Evolutionary conservation across 1,140 invertebrate species (phyloP).

Genomic region (Globodera rostochiensis): DNA sequence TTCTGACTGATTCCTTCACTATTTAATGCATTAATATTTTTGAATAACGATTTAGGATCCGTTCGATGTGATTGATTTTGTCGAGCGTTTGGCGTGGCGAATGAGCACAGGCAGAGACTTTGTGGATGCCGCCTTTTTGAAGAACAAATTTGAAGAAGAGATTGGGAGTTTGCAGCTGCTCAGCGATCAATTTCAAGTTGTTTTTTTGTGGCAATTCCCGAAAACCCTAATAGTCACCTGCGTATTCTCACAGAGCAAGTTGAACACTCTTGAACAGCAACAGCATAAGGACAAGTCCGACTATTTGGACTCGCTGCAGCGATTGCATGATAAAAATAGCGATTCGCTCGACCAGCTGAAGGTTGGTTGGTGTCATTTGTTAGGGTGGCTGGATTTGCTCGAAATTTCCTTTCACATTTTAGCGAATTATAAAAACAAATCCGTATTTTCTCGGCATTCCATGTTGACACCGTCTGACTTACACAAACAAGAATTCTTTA

Average conservation of each 20-base stretch:
- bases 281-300: slow-evolving; percentile 55
- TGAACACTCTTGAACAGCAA: slow-evolving; percentile 54
- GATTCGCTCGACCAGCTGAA: slow-evolving; percentile 61
- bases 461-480: too few species aligned
- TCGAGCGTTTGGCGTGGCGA: slow-evolving; percentile 90
- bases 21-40: slow-evolving; percentile 9
- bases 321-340: slow-evolving; percentile 57
- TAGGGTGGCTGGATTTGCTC: too few species aligned
- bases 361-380: too few species aligned
- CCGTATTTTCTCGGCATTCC: too few species aligned
- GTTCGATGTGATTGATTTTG: slow-evolving; percentile 94
- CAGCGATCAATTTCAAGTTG: slow-evolving; percentile 58
- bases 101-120: slow-evolving; percentile 75
- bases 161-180: slow-evolving; percentile 61
- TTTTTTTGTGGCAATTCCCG: neutral
- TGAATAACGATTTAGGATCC: slow-evolving; percentile 74
- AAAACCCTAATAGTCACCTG: neutral
- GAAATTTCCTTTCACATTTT: too few species aligned
- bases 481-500: too few species aligned
- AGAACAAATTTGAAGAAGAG: slow-evolving; percentile 64
- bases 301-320: slow-evolving; percentile 54
- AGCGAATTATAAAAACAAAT: too few species aligned
- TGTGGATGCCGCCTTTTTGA: slow-evolving; percentile 55
- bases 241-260: slow-evolving; percentile 54
- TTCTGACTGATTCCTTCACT: slow-evolving; percentile 17